Conservation (phyloP, 1,140 invertebrate species). For the Drosophila dunni region DNA sequence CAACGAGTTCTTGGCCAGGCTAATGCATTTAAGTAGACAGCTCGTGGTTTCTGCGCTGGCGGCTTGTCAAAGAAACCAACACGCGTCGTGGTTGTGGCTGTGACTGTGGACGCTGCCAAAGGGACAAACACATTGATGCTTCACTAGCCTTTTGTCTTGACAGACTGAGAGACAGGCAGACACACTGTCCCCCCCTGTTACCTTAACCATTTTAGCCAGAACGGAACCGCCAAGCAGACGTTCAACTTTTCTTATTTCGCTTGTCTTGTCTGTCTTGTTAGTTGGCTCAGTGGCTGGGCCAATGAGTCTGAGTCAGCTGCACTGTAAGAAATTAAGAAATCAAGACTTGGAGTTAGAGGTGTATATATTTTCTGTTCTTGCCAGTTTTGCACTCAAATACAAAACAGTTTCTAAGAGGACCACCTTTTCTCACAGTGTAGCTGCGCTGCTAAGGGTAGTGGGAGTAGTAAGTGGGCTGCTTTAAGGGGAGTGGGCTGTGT, state of each 20-base stretch:
- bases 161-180: conserved; percentile 34
- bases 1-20: conserved; percentile 18
- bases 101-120: conserved; percentile 55
- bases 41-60: conserved; percentile 61
- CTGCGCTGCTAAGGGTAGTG: conserved; percentile 1
- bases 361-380: too few species aligned
- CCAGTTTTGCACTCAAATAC: too few species aligned
- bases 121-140: conserved; percentile 76
- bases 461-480: neutral
- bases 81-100: conserved; percentile 51
- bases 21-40: conserved; percentile 82
- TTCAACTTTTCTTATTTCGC: conserved; percentile 62
- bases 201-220: neutral
- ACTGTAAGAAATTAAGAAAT: too few species aligned
- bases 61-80: conserved; percentile 77
- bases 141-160: conserved; percentile 73
- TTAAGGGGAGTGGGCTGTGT: too few species aligned
- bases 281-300: conserved; percentile 57
- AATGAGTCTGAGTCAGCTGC: conserved; percentile 14
- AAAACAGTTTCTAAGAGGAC: too few species aligned
- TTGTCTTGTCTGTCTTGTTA: conserved; percentile 55
- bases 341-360: too few species aligned
- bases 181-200: neutral
- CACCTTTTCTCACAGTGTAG: neutral
- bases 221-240: conserved; percentile 12